These are phyloP conservation scores for Pelodytes ibericus DNA, from an alignment of 2,797 vertebrate species.

Conservation along the genomic window DNA sequence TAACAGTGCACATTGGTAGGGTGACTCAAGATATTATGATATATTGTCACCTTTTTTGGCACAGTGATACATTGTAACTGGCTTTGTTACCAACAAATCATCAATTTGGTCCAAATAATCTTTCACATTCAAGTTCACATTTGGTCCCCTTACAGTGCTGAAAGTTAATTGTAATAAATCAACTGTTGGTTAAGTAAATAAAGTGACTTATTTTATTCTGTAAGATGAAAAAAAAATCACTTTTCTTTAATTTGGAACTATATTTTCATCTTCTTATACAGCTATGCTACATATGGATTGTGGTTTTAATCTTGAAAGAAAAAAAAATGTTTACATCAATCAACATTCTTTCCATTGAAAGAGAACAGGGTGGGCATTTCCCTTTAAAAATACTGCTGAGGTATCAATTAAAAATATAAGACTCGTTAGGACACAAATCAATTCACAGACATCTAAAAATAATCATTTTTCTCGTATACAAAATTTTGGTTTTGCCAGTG, in stretches of 20 bases:
- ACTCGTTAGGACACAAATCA: slow-evolving; percentile 68
- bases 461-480: slow-evolving; percentile 72
- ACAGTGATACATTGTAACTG: background rate
- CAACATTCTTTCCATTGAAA: slow-evolving; percentile 11
- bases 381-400: slow-evolving; percentile 60
- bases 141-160: slow-evolving; percentile 59
- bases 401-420: slow-evolving; percentile 67
- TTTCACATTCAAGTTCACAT: background rate
- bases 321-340: background rate
- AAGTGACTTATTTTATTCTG: slow-evolving; percentile 41
- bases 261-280: slow-evolving; percentile 45
- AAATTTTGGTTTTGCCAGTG: slow-evolving; percentile 67
- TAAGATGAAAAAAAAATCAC: slow-evolving; percentile 53
- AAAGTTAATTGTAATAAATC: background rate
- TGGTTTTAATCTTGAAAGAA: slow-evolving; percentile 57
- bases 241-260: slow-evolving; percentile 45
- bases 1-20: no score
- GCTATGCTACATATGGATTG: slow-evolving; percentile 41
- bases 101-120: background rate
- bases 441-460: slow-evolving; percentile 76
- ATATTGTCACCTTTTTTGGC: no score
- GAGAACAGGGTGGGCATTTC: background rate
- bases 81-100: background rate
- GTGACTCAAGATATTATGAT: no score
- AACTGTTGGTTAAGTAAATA: background rate